These are phyloP conservation scores for Rugalucina vietnamica DNA, from an alignment of 2,888 invertebrate species.

Conservation along the genomic window DNA sequence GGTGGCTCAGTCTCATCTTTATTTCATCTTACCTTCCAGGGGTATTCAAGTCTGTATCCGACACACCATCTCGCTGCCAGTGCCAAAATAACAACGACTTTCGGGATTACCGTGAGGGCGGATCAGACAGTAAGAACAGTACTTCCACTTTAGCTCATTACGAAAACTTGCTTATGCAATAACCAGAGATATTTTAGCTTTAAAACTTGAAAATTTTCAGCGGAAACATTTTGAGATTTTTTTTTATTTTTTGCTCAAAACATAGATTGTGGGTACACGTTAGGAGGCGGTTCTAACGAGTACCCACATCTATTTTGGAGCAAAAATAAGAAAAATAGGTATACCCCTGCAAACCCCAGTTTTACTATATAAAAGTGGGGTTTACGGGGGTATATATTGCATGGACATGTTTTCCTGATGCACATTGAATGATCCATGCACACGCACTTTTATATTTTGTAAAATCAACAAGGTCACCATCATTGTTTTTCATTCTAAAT, in stretches of 20 bases:
- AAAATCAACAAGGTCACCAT: neutral
- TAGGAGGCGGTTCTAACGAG: neutral
- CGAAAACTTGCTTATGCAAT: neutral
- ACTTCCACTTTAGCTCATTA: neutral
- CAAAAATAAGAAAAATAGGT: no score
- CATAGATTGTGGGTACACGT: neutral
- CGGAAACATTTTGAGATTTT: no score
- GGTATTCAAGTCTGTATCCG: neutral
- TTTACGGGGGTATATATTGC: no score
- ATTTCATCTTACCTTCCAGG: neutral
- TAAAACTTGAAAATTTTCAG: neutral
- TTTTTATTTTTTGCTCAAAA: neutral
- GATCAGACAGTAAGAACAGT: neutral
- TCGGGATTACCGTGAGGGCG: neutral
- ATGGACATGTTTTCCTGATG: no score
- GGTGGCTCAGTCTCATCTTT: no score
- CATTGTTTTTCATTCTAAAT: neutral
- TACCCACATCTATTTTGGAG: neutral
- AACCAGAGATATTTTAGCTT: neutral
- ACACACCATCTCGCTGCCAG: neutral
- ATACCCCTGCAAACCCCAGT: no score
- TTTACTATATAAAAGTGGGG: no score
- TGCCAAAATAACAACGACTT: neutral
- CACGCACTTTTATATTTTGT: no score
- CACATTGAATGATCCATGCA: no score